Percentiles rank a stretch among this genome's conserved stretches.
Evolutionary conservation across 2,888 invertebrate genomes (phyloP).

Genomic region (Endomychus coccineus): DNA sequence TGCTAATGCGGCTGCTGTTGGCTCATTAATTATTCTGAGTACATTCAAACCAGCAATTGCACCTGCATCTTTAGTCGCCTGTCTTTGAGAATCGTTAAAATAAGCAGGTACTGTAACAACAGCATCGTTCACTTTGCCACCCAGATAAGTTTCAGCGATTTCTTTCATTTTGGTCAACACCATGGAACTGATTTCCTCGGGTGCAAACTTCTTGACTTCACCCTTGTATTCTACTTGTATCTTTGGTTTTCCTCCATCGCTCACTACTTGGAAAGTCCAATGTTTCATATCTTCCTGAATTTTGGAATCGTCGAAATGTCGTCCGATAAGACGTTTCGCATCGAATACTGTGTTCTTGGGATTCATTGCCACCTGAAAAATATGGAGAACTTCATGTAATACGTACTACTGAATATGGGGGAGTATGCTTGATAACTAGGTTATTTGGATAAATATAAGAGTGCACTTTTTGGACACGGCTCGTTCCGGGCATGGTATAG

Average conservation of each 20-base stretch:
- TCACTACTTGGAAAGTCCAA: slow-evolving; percentile 72
- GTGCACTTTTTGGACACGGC: too few species aligned
- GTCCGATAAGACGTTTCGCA: slow-evolving; percentile 77
- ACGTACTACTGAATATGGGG: too few species aligned
- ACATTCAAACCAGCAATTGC: slow-evolving; percentile 79
- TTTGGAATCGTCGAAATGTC: slow-evolving; percentile 67
- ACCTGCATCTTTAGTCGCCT: slow-evolving; percentile 87
- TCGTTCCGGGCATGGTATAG: too few species aligned
- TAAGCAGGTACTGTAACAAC: slow-evolving; percentile 81
- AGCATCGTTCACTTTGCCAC: slow-evolving; percentile 59
- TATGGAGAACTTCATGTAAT: too few species aligned
- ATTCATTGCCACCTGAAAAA: slow-evolving; percentile 64
- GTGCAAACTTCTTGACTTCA: slow-evolving; percentile 66
- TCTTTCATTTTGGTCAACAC: slow-evolving; percentile 79
- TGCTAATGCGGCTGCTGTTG: slow-evolving; percentile 80
- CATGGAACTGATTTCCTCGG: slow-evolving; percentile 82
- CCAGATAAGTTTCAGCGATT: slow-evolving; percentile 69
- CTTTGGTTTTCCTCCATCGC: slow-evolving; percentile 63
- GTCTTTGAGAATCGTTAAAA: slow-evolving; percentile 74
- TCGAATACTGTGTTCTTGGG: slow-evolving; percentile 75
- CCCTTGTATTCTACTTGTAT: slow-evolving; percentile 68
- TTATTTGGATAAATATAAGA: too few species aligned
- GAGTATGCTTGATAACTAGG: too few species aligned
- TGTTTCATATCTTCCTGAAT: slow-evolving; percentile 76
- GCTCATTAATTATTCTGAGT: slow-evolving; percentile 83